phyloP scores from a whole-genome alignment of 2,797 vertebrate species.

The Antrozous pallidus region DNA sequence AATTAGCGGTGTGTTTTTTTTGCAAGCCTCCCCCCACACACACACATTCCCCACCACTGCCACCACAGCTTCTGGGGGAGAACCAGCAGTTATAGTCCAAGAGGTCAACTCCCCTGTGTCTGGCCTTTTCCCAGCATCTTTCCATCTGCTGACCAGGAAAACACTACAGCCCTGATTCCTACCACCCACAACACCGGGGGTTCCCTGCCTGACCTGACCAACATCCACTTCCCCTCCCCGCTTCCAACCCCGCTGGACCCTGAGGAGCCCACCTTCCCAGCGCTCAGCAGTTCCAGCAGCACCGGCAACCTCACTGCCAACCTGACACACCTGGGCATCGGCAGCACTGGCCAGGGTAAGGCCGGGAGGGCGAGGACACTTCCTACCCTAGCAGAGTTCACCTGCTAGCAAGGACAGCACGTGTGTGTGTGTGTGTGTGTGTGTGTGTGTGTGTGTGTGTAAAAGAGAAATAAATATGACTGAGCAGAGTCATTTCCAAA shows the following conservation, averaged over 20 bases:
- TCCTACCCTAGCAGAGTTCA: not conserved
- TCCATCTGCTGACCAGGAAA: conserved; percentile 96
- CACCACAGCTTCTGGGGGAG: not conserved
- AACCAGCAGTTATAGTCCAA: not conserved
- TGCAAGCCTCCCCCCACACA: not conserved
- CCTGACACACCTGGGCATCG: conserved; percentile 95
- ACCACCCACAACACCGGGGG: conserved; percentile 94
- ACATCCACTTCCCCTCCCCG: conserved; percentile 98
- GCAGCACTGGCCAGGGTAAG: conserved; percentile 90
- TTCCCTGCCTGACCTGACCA: conserved; percentile 97
- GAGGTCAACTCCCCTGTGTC: not conserved
- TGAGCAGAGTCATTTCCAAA: not conserved
- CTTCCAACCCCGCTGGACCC: conserved; percentile 96
- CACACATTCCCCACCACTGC: not conserved
- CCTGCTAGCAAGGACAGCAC: rapidly evolving
- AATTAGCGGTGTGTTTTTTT: not conserved
- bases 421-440: not conserved
- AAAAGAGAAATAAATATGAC: too few relatives aligned
- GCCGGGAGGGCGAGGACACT: not conserved
- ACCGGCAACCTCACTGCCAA: conserved; percentile 93
- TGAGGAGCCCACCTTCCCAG: conserved; percentile 92
- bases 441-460: not conserved
- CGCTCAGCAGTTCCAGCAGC: conserved; percentile 91
- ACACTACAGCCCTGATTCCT: conserved; percentile 90
- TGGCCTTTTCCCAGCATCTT: conserved; percentile 89